Evolutionary conservation across 2,797 vertebrate species (phyloP).

Genomic region (Diceros bicornis): DNA sequence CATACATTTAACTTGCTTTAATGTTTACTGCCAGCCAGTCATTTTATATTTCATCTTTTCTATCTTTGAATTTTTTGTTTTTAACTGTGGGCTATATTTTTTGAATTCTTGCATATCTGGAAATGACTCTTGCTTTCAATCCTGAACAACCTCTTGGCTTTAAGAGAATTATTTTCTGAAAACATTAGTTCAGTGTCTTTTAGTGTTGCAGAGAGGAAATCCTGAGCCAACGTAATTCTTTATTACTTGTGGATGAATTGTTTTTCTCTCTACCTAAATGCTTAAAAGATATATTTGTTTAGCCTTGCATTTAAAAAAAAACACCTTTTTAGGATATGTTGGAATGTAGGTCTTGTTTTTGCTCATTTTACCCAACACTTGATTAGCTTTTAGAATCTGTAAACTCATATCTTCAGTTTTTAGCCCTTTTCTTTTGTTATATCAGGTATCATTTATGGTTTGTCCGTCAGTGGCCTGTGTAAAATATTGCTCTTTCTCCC

Average conservation of each 20-base stretch:
- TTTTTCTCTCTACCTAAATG: neutral
- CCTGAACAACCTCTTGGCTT: neutral
- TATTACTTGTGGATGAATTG: neutral
- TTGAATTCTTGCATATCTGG: neutral
- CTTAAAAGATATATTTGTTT: conserved; percentile 15
- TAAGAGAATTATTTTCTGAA: neutral
- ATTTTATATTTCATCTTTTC: neutral
- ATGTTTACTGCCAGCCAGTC: neutral
- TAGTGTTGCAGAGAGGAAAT: neutral
- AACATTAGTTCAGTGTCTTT: neutral
- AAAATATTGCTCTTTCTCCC: neutral
- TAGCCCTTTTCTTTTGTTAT: neutral
- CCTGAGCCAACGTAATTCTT: neutral
- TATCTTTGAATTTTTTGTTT: neutral
- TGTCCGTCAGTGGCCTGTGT: neutral
- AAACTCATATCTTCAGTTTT: neutral
- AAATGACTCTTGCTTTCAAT: neutral
- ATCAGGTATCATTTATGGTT: neutral
- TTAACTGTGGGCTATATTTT: neutral
- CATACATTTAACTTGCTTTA: neutral
- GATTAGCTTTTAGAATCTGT: neutral
- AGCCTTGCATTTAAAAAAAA: neutral
- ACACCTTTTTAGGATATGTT: neutral
- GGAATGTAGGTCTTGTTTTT: neutral
- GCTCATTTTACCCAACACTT: neutral